Percentiles rank a stretch among this genome's conserved stretches.
Evolutionary conservation across 2,113 vertebrate species (phyloP).

Genomic region (Pholis gunnellus): DNA sequence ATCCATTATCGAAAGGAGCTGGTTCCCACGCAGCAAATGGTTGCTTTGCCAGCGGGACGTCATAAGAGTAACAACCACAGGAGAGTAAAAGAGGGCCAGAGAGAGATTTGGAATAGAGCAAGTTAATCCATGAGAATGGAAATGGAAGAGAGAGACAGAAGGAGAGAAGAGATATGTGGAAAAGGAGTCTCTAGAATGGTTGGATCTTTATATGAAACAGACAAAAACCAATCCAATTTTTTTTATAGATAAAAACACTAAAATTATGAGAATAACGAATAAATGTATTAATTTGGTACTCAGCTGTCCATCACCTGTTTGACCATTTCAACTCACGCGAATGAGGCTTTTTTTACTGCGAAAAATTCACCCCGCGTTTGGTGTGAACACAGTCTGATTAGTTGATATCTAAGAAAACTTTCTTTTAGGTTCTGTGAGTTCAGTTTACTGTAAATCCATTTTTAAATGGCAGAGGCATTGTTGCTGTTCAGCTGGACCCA

Average conservation of each 20-base stretch:
- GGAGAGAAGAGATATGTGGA: not conserved
- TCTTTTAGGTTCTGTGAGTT: not conserved
- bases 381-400: too few species aligned
- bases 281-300: not conserved
- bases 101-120: not conserved
- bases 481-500: not conserved
- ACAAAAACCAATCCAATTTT: not conserved
- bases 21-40: slow-evolving; percentile 56
- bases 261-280: not conserved
- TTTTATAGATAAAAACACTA: not conserved
- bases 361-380: too few species aligned
- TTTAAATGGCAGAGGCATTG: not conserved
- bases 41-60: slow-evolving; percentile 33
- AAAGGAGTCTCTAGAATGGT: not conserved
- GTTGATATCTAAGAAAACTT: not conserved
- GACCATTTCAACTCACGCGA: too few species aligned
- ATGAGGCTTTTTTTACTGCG: too few species aligned
- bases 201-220: not conserved
- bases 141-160: not conserved
- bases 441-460: not conserved
- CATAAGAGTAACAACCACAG: slow-evolving; percentile 8
- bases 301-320: not conserved
- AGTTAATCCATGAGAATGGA: slow-evolving; percentile 10
- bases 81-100: not conserved
- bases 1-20: slow-evolving; percentile 66